A percentile compares a stretch with the other conserved stretches of the same genome.
Conservation (phyloP, 2,888 invertebrate species). For the Cyclophora albipunctata region DNA sequence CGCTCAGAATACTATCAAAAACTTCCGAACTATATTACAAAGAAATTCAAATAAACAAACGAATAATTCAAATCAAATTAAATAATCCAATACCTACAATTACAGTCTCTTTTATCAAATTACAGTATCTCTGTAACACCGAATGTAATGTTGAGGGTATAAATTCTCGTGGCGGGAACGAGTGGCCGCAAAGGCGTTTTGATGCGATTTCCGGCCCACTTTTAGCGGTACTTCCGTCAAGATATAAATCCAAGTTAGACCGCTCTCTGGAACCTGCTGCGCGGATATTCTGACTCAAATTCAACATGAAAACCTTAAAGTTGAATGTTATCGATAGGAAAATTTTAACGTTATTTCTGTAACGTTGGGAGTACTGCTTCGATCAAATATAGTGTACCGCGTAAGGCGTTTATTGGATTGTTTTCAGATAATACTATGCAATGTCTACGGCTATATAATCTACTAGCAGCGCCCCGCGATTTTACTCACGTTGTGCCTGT, state of each 20-base stretch:
- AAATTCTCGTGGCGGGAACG: conserved; percentile 42
- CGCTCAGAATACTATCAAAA: too few relatives aligned
- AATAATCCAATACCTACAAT: too few relatives aligned
- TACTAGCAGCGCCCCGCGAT: too few relatives aligned
- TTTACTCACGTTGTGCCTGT: too few relatives aligned
- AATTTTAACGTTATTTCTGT: too few relatives aligned
- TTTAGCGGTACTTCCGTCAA: conserved; percentile 54
- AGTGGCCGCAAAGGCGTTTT: conserved; percentile 54
- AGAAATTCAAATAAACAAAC: too few relatives aligned
- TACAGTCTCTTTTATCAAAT: neutral
- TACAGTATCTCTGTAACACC: conserved; percentile 2
- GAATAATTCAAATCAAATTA: too few relatives aligned
- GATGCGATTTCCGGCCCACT: conserved; percentile 64
- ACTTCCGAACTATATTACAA: too few relatives aligned
- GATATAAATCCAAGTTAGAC: conserved; percentile 61
- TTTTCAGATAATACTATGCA: too few relatives aligned
- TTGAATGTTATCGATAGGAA: conserved; percentile 11
- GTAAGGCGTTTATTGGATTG: too few relatives aligned
- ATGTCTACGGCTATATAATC: too few relatives aligned
- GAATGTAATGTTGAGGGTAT: conserved; percentile 15
- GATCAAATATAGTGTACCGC: conserved; percentile 38
- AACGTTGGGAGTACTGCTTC: too few relatives aligned
- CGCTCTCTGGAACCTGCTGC: conserved; percentile 30
- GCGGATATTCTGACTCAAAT: conserved; percentile 27
- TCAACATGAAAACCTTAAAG: conserved; percentile 14